Conservation (phyloP, 2,888 invertebrate genomes). For the Odontocerum albicorne region DNA sequence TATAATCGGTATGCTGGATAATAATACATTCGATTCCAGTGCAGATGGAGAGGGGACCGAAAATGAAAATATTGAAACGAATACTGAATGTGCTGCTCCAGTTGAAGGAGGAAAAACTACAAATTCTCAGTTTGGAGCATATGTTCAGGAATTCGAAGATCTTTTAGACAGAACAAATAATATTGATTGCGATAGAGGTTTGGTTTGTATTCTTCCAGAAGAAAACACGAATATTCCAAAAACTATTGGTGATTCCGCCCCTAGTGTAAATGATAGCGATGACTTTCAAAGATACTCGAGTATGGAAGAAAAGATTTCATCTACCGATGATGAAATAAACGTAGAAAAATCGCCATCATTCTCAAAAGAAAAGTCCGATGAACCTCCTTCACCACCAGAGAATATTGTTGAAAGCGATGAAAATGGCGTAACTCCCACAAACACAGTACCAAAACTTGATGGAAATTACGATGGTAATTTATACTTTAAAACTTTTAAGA, state of each 20-base stretch:
- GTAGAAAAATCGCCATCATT: background rate
- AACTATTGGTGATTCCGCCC: background rate
- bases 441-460: slow-evolving; percentile 1
- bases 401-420: background rate
- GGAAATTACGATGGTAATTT: no score
- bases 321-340: slow-evolving; percentile 7
- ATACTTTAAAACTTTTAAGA: no score
- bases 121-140: slow-evolving; percentile 27
- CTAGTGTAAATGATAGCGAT: slow-evolving; percentile 2
- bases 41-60: slow-evolving; percentile 1
- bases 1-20: slow-evolving; percentile 38
- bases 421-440: background rate
- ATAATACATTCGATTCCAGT: slow-evolving; percentile 4
- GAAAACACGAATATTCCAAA: slow-evolving; percentile 12
- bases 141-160: slow-evolving; percentile 35
- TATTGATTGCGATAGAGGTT: slow-evolving; percentile 25
- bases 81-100: no score
- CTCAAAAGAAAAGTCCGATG: background rate
- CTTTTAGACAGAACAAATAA: slow-evolving; percentile 34
- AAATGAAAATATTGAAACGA: slow-evolving; percentile 11
- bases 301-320: background rate
- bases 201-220: slow-evolving; percentile 26
- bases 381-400: background rate
- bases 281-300: background rate
- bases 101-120: background rate